Base-by-base conservation (phyloP, 2,113 vertebrate species). In the Cichladusa arquata region DNA sequence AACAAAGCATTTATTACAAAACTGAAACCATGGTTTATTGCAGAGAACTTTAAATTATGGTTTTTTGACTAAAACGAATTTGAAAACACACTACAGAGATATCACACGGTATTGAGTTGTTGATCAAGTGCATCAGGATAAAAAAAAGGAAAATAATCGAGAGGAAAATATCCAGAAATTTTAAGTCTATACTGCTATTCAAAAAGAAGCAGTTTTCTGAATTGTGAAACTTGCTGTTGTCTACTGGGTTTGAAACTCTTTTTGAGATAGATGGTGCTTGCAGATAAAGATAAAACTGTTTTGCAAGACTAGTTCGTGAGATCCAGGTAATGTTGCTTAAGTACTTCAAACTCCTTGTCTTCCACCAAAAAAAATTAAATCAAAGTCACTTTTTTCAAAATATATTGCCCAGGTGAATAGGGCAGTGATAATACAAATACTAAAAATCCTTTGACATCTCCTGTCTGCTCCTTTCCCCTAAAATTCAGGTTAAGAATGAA, bases 21-120 rank as follows among this genome's bases (percentile, higher is more conserved):
- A 70, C 2, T 42, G 34, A 88, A 85, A 69, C 6, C 1, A 2
- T n/a, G 5, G 3, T 11, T 65, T 60, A 25, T 9, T 81, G 24
- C 5, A 38, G 14, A 60, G 6, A 51, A 51, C 5, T 3, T 60
- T 29, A 51, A 60, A 81, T 26, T 56, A 23, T 38, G 3, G 40
- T 64, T 74, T 81, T 48, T 44, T 56, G 24, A 34, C 16, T 29
- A 19, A 81, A 78, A 64, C 3, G 54, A 73, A 50, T 64, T 69
- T 81, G 23, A 73, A 92, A 78, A 5, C 2, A 19, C 14, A 25
- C 14, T 34, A 54, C 14, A 42, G 25, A 60, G 6, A 14, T 22
- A 4, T 45, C 12, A 7, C 12, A 50, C 0, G 0, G 2, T 78
- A 36, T 23, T 76, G 31, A 60, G 25, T 54, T 40, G 1, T 26